phyloP scores from a whole-genome alignment of 2,888 invertebrate species.

The Stictocephala bisonia region DNA sequence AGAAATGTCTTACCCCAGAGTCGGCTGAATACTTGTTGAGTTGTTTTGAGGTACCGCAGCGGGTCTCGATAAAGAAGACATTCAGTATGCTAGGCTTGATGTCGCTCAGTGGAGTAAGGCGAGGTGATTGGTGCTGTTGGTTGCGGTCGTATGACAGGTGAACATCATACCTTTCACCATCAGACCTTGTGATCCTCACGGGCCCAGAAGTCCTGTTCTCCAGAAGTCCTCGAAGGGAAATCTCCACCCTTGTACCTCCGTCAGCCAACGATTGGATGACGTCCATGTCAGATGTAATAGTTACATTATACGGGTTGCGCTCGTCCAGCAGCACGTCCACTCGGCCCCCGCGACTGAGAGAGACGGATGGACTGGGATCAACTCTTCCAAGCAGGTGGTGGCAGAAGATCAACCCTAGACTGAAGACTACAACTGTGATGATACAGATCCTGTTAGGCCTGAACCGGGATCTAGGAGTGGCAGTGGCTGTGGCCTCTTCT shows the following conservation, averaged over 20 bases:
- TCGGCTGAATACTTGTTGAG: neutral
- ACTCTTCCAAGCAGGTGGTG: too few relatives aligned
- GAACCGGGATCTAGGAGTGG: too few relatives aligned
- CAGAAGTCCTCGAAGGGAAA: slow-evolving; percentile 15
- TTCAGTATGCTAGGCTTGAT: slow-evolving; percentile 27
- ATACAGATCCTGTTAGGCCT: slow-evolving; percentile 1
- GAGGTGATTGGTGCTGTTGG: neutral
- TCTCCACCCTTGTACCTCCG: slow-evolving; percentile 9
- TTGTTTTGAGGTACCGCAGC: neutral
- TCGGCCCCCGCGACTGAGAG: neutral
- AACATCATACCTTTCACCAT: neutral
- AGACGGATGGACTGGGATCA: neutral
- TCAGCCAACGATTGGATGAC: neutral
- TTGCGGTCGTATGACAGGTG: neutral
- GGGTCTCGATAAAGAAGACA: slow-evolving; percentile 38
- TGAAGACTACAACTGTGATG: neutral
- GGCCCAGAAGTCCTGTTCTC: slow-evolving; percentile 9
- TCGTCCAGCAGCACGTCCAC: slow-evolving; percentile 7
- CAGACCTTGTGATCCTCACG: neutral
- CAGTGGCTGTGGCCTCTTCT: too few relatives aligned
- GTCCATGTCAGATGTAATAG: slow-evolving; percentile 15
- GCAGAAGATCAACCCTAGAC: neutral
- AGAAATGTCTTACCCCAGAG: slow-evolving; percentile 14
- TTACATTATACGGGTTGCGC: slow-evolving; percentile 17
- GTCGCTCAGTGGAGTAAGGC: neutral